Evolutionary conservation across 92 coral and sea anemone genomes (phyloP), one percentile per base, ranked within the genome.

Genomic region (Anthopleura xanthogrammica): DNA sequence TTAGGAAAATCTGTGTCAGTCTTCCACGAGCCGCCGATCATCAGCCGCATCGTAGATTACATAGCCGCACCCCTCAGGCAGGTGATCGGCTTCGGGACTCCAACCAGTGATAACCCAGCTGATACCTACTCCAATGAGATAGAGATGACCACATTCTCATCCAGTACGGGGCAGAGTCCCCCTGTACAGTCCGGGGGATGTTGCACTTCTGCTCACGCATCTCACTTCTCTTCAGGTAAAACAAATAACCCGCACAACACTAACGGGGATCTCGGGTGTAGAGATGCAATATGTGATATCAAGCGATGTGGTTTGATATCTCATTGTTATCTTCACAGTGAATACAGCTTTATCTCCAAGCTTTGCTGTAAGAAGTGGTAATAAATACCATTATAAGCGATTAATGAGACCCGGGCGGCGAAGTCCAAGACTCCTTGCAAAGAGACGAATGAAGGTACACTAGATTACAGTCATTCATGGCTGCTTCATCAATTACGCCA

Each of bases 381-480:
- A 40, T 41, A 83, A 40, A 56, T 29, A 39, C 54, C 86, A 76
- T 57, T 40, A n/a, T 3, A 66, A 66, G 10, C n/a, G 82, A 17
- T 43, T 82, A 39, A 80, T 71, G 12, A 88, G 89, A 42, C 90
- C 95, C 17, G 83, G 83, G 29, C 85, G 95, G 71, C 88, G 95
- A 77, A 94, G 93, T 76, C 93, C 76, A 50, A 85, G 95, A 19
- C 78, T 93, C 66, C 88, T 92, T 20, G 89, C 81, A 1, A 83
- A 62, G 43, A 87, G 73, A 52, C 78, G 88, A 19, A 85, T 85
- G 65, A 78, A 77, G 66, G 74, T 68, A 68, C 65, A 60, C 36
- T 16, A 6, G 22, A 60, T 17, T 17, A 20, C 6, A 17, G 5
- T 60, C 19, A 60, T 29, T 5, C 4, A 5, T 20, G 19, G 65